These are phyloP conservation scores for Cyanistes caeruleus DNA, from an alignment of 2,113 vertebrate genomes.

Conservation along the genomic window DNA sequence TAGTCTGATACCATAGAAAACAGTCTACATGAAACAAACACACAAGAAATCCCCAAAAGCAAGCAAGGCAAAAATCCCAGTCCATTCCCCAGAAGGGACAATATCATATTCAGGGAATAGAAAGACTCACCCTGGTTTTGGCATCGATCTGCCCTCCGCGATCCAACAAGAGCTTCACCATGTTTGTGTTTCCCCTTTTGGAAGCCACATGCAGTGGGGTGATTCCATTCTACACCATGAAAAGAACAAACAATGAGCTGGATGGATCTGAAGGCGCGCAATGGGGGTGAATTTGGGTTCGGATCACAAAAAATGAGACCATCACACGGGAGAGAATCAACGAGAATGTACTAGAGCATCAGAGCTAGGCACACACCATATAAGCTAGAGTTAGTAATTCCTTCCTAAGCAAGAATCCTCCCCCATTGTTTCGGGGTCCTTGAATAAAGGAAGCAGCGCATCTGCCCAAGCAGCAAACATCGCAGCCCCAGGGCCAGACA, in stretches of 20 bases:
- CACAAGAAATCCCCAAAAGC: background rate
- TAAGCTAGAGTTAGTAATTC: conserved; percentile 29
- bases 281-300: background rate
- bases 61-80: background rate
- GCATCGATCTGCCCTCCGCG: conserved; percentile 95
- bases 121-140: conserved; percentile 93
- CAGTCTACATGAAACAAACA: background rate
- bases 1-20: background rate
- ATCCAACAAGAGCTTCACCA: conserved; percentile 95
- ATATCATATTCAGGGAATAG: conserved; percentile 35
- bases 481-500: background rate
- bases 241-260: conserved; percentile 73
- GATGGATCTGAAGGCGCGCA: conserved; percentile 6
- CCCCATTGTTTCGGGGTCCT: background rate
- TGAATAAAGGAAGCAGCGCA: background rate
- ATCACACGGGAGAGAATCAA: conserved; percentile 22
- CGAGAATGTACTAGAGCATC: background rate
- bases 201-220: conserved; percentile 97
- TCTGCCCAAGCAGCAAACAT: conserved; percentile 34
- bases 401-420: background rate
- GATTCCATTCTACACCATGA: conserved; percentile 89
- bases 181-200: conserved; percentile 97
- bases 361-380: conserved; percentile 10
- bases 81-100: conserved; percentile 14
- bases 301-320: conserved; percentile 18